phyloP scores from a whole-genome alignment of 2,888 invertebrate species.

The Dyspetes luteomarginatus region DNA sequence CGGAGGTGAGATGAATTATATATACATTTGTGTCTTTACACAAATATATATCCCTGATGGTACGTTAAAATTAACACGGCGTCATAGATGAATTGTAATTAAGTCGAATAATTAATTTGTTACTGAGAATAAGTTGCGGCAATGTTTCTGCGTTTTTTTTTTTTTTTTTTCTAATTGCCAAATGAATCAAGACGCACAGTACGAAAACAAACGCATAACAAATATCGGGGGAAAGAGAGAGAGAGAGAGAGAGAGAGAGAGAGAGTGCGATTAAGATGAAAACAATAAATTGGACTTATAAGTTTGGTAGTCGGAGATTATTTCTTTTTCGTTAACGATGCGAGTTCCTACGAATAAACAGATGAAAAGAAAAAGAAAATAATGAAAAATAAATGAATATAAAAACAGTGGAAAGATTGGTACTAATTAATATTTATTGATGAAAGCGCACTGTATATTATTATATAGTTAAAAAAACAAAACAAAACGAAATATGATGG shows the following conservation, averaged over 20 bases:
- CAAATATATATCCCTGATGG: conserved; percentile 1
- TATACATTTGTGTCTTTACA: conserved; percentile 41
- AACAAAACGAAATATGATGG: conserved; percentile 28
- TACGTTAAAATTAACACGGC: conserved; percentile 23
- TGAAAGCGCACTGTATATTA: conserved; percentile 69
- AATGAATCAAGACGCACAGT: conserved; percentile 40
- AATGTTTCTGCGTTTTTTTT: conserved; percentile 53
- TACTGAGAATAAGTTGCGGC: conserved; percentile 21
- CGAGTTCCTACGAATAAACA: conserved; percentile 71
- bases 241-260: background rate
- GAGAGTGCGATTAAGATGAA: conserved; percentile 1
- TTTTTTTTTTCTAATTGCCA: conserved; percentile 64
- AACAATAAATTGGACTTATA: conserved; percentile 53
- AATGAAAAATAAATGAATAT: conserved; percentile 9
- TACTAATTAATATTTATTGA: conserved; percentile 73
- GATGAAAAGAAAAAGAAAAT: conserved; percentile 2
- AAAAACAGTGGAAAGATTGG: conserved; percentile 64
- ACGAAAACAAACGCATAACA: background rate
- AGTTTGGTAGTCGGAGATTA: conserved; percentile 15
- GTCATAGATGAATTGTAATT: conserved; percentile 37
- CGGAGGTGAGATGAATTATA: background rate
- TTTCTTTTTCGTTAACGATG: conserved; percentile 59
- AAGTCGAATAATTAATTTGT: conserved; percentile 41
- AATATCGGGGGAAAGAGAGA: background rate
- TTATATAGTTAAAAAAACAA: conserved; percentile 60